Evolutionary conservation across 2,113 vertebrate genomes (phyloP).

Genomic region (Trogon melanurus): DNA sequence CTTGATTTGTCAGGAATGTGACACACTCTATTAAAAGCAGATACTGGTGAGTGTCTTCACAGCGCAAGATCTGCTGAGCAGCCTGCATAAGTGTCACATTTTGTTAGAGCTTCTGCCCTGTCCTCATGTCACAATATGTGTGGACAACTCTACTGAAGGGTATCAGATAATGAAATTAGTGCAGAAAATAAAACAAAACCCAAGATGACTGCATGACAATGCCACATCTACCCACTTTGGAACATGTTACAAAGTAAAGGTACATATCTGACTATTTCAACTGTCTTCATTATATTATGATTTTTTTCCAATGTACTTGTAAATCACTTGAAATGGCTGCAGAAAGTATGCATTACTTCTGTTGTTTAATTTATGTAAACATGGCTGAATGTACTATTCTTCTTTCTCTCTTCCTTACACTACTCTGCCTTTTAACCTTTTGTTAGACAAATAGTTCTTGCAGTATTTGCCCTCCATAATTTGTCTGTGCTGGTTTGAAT

Average conservation of each 20-base stretch:
- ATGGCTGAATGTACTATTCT: not conserved
- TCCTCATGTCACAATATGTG: not conserved
- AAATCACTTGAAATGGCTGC: not conserved
- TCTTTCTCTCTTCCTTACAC: not conserved
- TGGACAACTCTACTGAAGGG: not conserved
- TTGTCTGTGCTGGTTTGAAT: not conserved
- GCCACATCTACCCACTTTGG: not conserved
- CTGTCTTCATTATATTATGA: not conserved
- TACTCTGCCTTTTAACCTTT: not conserved
- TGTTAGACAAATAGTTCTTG: not conserved
- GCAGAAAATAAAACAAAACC: slow-evolving; percentile 16
- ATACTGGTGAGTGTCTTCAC: not conserved
- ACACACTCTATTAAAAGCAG: slow-evolving; percentile 32
- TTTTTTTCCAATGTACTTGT: not conserved
- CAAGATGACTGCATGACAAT: not conserved
- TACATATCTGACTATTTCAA: not conserved
- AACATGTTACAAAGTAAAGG: not conserved
- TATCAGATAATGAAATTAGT: slow-evolving; percentile 19
- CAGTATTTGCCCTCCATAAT: not conserved
- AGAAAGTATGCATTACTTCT: not conserved
- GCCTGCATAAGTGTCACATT: slow-evolving; percentile 22
- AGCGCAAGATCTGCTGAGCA: slow-evolving; percentile 4
- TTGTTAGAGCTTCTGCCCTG: slow-evolving; percentile 25
- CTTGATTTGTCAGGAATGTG: slow-evolving; percentile 41
- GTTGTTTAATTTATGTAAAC: not conserved